Conservation (phyloP, 2,113 vertebrate species). For the Nansenia antarctica region DNA sequence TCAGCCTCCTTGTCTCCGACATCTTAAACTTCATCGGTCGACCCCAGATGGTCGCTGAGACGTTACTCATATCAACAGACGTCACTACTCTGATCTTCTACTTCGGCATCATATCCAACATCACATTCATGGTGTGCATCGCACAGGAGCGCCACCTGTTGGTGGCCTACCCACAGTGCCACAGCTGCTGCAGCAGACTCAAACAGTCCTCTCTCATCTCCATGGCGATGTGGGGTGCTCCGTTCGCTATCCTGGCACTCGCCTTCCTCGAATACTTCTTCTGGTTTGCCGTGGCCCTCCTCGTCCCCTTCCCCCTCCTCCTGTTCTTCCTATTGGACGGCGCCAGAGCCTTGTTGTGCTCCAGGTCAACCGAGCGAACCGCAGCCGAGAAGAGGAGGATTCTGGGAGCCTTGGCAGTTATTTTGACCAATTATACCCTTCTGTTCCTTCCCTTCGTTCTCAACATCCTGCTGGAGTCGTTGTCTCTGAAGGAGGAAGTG, state of each 20-base stretch:
- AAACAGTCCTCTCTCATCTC: slow-evolving; percentile 29
- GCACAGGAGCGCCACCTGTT: slow-evolving; percentile 63
- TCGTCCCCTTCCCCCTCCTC: slow-evolving; percentile 62
- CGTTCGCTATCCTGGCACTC: slow-evolving; percentile 48
- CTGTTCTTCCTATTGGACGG: slow-evolving; percentile 64
- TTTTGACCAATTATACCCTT: slow-evolving; percentile 63
- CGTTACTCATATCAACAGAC: background rate
- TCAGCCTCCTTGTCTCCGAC: slow-evolving; percentile 67
- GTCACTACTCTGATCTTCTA: slow-evolving; percentile 55
- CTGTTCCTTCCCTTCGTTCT: slow-evolving; percentile 65
- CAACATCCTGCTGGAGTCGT: slow-evolving; percentile 55
- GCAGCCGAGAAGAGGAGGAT: slow-evolving; percentile 48
- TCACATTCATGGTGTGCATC: slow-evolving; percentile 64
- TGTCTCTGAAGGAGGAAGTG: slow-evolving; percentile 35
- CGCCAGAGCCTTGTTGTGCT: slow-evolving; percentile 55
- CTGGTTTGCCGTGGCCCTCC: slow-evolving; percentile 51
- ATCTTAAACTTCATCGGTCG: slow-evolving; percentile 60
- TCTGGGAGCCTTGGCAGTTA: slow-evolving; percentile 34
- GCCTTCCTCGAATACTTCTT: slow-evolving; percentile 37
- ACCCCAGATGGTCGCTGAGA: background rate
- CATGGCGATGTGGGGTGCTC: slow-evolving; percentile 36
- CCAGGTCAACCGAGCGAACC: background rate
- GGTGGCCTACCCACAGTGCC: slow-evolving; percentile 51
- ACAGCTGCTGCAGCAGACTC: slow-evolving; percentile 28
- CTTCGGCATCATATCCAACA: slow-evolving; percentile 59